phyloP scores from a whole-genome alignment of 2,113 vertebrate genomes.

The Aythya baeri region DNA sequence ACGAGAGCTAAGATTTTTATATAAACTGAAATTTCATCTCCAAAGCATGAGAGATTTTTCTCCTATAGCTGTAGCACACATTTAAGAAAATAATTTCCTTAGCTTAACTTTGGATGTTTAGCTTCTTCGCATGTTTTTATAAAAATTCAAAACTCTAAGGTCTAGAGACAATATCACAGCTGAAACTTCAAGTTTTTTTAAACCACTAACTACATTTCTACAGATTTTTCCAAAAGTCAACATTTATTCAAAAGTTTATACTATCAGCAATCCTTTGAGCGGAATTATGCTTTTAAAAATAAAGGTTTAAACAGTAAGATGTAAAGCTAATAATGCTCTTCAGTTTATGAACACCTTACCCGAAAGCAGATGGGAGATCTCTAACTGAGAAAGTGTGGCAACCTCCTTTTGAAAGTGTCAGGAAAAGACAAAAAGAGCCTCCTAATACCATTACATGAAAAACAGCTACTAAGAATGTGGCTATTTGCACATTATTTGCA shows the following conservation, averaged over 20 bases:
- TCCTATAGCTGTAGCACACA: background rate
- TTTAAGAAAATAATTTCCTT: background rate
- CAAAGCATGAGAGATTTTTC: background rate
- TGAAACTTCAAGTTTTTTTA: background rate
- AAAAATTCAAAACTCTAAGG: background rate
- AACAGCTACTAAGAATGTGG: background rate
- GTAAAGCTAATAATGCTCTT: constrained; percentile 55
- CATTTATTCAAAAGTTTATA: constrained; percentile 67
- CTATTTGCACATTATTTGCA: background rate
- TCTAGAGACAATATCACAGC: background rate
- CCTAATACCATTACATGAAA: background rate
- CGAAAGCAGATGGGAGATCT: background rate
- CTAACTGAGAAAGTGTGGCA: background rate
- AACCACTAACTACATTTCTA: constrained; percentile 47
- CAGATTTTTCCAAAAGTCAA: constrained; percentile 63
- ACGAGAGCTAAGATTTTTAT: fast-evolving
- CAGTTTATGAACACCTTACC: constrained; percentile 35
- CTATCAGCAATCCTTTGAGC: constrained; percentile 41
- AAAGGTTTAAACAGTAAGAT: constrained; percentile 53
- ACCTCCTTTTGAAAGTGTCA: background rate
- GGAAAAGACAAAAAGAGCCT: background rate
- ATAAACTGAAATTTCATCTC: background rate
- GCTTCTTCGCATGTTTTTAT: background rate
- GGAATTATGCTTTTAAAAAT: constrained; percentile 35
- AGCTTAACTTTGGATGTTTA: background rate